These are phyloP conservation scores for Apamea anceps DNA, from an alignment of 2,888 invertebrate genomes.

Conservation along the genomic window DNA sequence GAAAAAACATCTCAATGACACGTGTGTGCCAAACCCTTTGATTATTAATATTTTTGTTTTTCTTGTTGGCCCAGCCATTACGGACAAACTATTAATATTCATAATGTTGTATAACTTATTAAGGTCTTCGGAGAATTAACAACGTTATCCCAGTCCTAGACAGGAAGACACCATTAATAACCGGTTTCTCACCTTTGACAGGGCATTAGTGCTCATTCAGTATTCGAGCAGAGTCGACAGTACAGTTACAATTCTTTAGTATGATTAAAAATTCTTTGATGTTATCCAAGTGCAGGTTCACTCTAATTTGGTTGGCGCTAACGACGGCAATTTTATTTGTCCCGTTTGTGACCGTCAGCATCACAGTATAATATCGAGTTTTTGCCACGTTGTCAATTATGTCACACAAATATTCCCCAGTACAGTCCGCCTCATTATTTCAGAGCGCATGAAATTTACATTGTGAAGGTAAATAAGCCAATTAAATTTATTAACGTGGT, in stretches of 20 bases:
- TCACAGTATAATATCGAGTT: constrained; percentile 53
- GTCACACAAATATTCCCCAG: constrained; percentile 10
- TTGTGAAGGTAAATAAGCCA: constrained; percentile 39
- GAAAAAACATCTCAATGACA: neutral
- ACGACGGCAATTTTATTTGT: constrained; percentile 69
- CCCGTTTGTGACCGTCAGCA: constrained; percentile 47
- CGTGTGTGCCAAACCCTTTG: neutral
- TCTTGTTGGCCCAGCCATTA: constrained; percentile 19
- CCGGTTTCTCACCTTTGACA: constrained; percentile 56
- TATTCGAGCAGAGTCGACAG: constrained; percentile 58
- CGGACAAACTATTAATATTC: constrained; percentile 46
- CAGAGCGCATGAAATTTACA: constrained; percentile 33
- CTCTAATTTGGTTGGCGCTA: constrained; percentile 66
- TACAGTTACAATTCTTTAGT: constrained; percentile 64
- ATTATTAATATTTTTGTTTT: neutral
- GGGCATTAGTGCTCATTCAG: constrained; percentile 50
- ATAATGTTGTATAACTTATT: constrained; percentile 44
- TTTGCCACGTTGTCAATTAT: constrained; percentile 52
- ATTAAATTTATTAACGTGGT: constrained; percentile 15
- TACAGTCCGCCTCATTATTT: constrained; percentile 46
- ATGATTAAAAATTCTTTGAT: constrained; percentile 70
- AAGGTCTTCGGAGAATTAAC: constrained; percentile 32
- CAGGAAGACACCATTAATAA: constrained; percentile 55
- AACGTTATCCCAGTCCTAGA: constrained; percentile 40
- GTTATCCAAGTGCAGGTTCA: constrained; percentile 59